phyloP scores from a whole-genome alignment of 2,797 vertebrate species.

The Dendrocincla fuliginosa region DNA sequence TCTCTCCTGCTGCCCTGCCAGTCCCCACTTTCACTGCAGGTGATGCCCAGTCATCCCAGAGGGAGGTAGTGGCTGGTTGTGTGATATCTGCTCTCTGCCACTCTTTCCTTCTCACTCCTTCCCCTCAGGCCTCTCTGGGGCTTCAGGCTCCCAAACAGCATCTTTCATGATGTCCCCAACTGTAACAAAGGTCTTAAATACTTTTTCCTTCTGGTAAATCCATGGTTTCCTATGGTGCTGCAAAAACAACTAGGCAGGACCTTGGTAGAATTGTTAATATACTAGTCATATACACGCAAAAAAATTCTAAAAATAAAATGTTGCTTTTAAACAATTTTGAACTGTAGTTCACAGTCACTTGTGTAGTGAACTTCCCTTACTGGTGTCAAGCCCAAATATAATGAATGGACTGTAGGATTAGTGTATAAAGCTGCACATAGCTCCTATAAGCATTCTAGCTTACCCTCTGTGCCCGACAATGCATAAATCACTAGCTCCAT shows the following conservation, averaged over 20 bases:
- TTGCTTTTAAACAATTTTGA: no score
- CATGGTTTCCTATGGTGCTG: background rate
- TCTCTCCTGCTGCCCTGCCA: background rate
- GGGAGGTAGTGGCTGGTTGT: background rate
- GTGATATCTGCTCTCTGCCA: accelerated
- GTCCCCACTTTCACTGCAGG: background rate
- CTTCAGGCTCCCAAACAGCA: background rate
- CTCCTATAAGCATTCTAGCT: background rate
- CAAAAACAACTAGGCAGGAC: background rate
- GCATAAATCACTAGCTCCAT: constrained; percentile 55
- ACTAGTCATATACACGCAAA: no score
- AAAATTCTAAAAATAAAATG: no score
- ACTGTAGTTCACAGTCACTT: accelerated
- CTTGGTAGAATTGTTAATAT: no score
- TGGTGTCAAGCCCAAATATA: background rate
- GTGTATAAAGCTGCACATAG: background rate
- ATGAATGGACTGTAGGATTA: background rate
- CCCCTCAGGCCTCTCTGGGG: background rate
- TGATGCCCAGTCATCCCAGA: background rate
- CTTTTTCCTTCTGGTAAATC: background rate
- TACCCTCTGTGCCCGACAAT: background rate
- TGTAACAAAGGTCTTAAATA: background rate
- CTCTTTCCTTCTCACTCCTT: background rate
- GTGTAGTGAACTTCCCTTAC: background rate
- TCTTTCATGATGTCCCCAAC: background rate